Percentiles rank a stretch among this genome's conserved stretches.
These are phyloP conservation scores for Pantherophis guttatus DNA, from an alignment of 2,113 vertebrate genomes.

Conservation along the genomic window DNA sequence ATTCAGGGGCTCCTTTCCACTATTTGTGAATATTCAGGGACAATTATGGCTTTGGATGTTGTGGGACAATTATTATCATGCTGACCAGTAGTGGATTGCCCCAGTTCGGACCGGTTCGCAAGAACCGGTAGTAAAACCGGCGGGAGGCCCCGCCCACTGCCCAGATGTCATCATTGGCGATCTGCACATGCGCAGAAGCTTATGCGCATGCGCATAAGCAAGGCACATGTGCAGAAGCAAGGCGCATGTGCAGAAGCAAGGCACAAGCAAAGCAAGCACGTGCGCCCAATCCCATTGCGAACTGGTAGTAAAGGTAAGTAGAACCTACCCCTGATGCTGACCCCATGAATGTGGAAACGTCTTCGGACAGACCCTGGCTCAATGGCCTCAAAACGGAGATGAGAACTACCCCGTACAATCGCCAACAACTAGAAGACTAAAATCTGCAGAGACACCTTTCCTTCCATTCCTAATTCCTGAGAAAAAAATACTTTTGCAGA, in stretches of 20 bases:
- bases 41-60: neutral
- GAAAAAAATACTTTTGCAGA: neutral
- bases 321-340: neutral
- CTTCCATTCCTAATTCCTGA: neutral
- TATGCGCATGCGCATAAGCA: too few relatives aligned
- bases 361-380: neutral
- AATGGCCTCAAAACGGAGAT: neutral
- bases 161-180: too few relatives aligned
- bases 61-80: neutral
- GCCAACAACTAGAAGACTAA: neutral
- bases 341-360: neutral
- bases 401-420: neutral
- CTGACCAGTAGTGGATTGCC: neutral
- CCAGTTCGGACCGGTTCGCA: too few relatives aligned
- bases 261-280: too few relatives aligned
- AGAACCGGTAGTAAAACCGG: too few relatives aligned
- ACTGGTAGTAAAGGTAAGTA: too few relatives aligned
- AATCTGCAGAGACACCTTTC: neutral
- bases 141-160: too few relatives aligned
- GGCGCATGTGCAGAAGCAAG: too few relatives aligned
- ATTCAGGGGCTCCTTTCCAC: neutral
- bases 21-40: neutral
- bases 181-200: too few relatives aligned
- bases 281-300: too few relatives aligned
- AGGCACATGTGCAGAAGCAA: too few relatives aligned